Evolutionary conservation across 2,113 vertebrate genomes (phyloP).

Genomic region (Origma solitaria): DNA sequence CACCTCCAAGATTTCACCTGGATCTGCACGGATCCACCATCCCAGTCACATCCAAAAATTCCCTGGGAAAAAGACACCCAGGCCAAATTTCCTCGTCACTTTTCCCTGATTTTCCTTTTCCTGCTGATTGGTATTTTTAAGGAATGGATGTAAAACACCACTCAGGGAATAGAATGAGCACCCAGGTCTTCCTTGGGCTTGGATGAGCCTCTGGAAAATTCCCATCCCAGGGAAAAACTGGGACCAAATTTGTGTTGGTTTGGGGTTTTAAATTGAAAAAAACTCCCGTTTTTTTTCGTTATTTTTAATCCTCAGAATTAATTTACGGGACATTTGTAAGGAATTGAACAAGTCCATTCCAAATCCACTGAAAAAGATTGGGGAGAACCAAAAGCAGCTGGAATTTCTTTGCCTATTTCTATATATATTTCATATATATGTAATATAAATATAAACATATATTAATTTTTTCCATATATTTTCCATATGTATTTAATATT

Average conservation of each 20-base stretch:
- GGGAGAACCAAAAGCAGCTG: not conserved
- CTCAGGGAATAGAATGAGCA: rapidly evolving
- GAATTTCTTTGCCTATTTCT: not conserved
- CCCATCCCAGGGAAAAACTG: not conserved
- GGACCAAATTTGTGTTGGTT: too few relatives aligned
- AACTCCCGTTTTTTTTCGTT: not conserved
- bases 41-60: too few relatives aligned
- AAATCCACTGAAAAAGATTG: not conserved
- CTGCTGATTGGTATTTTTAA: not conserved
- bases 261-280: not conserved
- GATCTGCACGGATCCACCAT: not conserved
- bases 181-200: not conserved
- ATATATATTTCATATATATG: not conserved
- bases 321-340: not conserved
- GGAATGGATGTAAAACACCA: not conserved
- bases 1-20: not conserved
- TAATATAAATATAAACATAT: too few relatives aligned
- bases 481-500: not conserved
- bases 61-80: not conserved
- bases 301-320: not conserved
- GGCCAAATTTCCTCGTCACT: not conserved
- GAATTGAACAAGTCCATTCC: not conserved
- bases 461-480: not conserved
- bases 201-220: not conserved
- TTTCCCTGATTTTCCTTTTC: not conserved